These are phyloP conservation scores for Lacanobia oleracea DNA, from an alignment of 2,888 invertebrate genomes.

Conservation along the genomic window DNA sequence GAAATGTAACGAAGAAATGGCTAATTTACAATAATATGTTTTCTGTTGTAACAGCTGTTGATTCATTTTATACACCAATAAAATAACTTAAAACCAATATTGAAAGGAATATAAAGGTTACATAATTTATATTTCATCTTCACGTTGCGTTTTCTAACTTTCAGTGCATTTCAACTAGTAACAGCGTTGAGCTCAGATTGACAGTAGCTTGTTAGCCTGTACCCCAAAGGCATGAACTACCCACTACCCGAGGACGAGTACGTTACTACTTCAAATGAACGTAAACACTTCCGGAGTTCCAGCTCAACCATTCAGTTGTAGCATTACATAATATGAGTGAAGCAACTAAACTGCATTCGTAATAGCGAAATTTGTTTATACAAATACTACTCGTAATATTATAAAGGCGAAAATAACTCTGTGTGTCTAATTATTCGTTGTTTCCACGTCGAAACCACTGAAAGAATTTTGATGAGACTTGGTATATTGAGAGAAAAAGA, in stretches of 20 bases:
- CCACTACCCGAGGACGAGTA: not conserved
- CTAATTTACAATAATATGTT: no score
- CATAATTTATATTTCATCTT: no score
- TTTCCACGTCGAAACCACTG: not conserved
- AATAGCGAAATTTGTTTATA: no score
- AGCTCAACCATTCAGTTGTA: not conserved
- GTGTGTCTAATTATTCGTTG: not conserved
- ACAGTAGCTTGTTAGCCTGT: constrained; percentile 32
- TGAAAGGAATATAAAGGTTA: no score
- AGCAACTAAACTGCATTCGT: not conserved
- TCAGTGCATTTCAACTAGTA: not conserved
- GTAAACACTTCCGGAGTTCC: constrained; percentile 16
- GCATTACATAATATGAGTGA: not conserved
- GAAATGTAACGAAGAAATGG: no score
- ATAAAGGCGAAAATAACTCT: no score
- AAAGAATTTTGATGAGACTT: not conserved
- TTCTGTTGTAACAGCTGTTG: no score
- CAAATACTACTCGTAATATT: no score
- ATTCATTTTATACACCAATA: no score
- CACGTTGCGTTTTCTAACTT: not conserved
- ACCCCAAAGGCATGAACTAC: constrained; percentile 24
- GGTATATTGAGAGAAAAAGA: no score
- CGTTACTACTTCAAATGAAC: constrained; percentile 32
- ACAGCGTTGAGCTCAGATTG: constrained; percentile 11
- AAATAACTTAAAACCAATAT: no score